A percentile compares a stretch with the other conserved stretches of the same genome.
These are phyloP conservation scores for fruit fly (Drosophila melanogaster) DNA, from an alignment of 1,140 invertebrate species.

Conservation along the genomic window DNA sequence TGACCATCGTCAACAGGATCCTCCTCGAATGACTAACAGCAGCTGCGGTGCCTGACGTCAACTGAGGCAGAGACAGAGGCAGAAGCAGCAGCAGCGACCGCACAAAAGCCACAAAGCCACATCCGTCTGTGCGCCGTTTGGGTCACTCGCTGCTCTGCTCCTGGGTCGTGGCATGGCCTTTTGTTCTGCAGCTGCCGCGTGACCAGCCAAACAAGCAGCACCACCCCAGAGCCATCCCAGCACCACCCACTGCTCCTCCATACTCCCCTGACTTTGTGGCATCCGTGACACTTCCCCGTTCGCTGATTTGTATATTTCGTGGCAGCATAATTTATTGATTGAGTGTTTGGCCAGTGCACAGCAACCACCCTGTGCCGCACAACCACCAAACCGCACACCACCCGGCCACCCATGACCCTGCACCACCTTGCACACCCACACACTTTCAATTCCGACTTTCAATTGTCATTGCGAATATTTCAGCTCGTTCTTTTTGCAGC, in stretches of 20 bases:
- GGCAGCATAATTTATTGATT: slow-evolving; percentile 82
- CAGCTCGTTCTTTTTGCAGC: slow-evolving; percentile 40
- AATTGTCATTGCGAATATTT: slow-evolving; percentile 71
- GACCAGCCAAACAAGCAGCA: slow-evolving; percentile 71
- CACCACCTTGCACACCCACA: background rate
- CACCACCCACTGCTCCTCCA: slow-evolving; percentile 5
- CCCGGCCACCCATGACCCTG: background rate
- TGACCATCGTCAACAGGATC: slow-evolving; percentile 56
- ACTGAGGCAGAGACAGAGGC: slow-evolving; percentile 20
- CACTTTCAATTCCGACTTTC: slow-evolving; percentile 52
- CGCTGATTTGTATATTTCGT: slow-evolving; percentile 80
- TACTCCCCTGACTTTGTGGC: slow-evolving; percentile 14
- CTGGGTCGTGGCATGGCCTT: slow-evolving; percentile 50
- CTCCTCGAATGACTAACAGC: slow-evolving; percentile 75
- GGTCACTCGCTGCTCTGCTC: slow-evolving; percentile 20
- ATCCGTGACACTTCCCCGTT: slow-evolving; percentile 43
- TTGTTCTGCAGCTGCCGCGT: slow-evolving; percentile 76
- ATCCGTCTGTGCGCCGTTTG: slow-evolving; percentile 72
- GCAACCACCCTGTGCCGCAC: slow-evolving; percentile 15
- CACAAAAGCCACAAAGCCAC: slow-evolving; percentile 76
- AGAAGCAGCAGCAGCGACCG: slow-evolving; percentile 32
- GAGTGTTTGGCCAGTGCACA: slow-evolving; percentile 71
- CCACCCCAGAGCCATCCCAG: slow-evolving; percentile 20
- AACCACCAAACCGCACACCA: background rate
- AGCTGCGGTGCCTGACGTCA: slow-evolving; percentile 46